These are phyloP conservation scores for Etheostoma nigrum DNA, from an alignment of 2,797 vertebrate genomes.

Conservation along the genomic window DNA sequence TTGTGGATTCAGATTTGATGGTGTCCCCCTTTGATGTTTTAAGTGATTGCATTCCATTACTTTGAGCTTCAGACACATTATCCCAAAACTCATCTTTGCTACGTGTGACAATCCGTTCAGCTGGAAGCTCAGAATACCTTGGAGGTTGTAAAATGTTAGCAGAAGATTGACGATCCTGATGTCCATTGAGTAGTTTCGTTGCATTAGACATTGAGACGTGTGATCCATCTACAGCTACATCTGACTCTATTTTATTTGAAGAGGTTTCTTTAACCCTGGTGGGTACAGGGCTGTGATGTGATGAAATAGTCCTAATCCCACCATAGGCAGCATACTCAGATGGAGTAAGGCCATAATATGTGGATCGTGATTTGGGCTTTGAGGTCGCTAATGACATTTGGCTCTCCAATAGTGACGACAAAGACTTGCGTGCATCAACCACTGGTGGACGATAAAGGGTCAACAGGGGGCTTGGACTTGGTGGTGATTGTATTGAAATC, in stretches of 20 bases:
- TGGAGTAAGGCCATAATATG: conserved; percentile 85
- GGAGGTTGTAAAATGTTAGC: conserved; percentile 24
- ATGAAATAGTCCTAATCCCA: conserved; percentile 70
- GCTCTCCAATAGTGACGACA: conserved; percentile 75
- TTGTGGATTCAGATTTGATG: conserved; percentile 71
- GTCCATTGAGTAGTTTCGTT: conserved; percentile 57
- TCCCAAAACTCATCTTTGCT: conserved; percentile 57
- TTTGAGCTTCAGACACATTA: conserved; percentile 57
- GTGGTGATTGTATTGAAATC: conserved; percentile 37
- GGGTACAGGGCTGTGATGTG: conserved; percentile 50
- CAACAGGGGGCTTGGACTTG: conserved; percentile 43
- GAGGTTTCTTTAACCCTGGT: conserved; percentile 33
- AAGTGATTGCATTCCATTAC: conserved; percentile 66
- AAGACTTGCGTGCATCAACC: conserved; percentile 75
- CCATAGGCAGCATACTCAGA: conserved; percentile 80
- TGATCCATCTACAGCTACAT: conserved; percentile 46
- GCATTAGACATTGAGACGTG: conserved; percentile 50
- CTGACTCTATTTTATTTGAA: conserved; percentile 49
- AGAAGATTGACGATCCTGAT: conserved; percentile 34
- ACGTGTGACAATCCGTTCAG: conserved; percentile 32
- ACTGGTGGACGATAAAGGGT: conserved; percentile 56
- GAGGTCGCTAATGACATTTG: conserved; percentile 73
- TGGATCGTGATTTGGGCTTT: conserved; percentile 77
- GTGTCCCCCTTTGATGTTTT: conserved; percentile 62
- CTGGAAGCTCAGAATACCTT: conserved; percentile 34